Conservation (phyloP, 2,888 invertebrate genomes). For the Petrophora chlorosata region DNA sequence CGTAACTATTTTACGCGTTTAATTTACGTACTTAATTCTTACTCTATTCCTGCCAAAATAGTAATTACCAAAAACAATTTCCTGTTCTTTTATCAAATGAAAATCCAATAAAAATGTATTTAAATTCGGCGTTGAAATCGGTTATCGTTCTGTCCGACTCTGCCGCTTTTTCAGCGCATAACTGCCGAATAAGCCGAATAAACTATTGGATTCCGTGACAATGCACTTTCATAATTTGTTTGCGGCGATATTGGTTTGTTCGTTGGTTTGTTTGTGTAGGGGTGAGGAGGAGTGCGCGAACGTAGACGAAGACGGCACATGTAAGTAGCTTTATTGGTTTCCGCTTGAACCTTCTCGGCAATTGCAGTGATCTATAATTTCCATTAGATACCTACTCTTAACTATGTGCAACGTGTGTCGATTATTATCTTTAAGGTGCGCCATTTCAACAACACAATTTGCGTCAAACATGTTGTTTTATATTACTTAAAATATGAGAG, state of each 20-base stretch:
- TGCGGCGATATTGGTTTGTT: conserved; percentile 31
- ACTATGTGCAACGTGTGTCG: too few relatives aligned
- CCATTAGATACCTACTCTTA: too few relatives aligned
- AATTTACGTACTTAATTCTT: neutral
- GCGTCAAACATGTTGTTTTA: too few relatives aligned
- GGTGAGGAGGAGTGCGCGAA: conserved; percentile 38
- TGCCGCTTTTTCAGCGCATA: too few relatives aligned
- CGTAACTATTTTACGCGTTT: neutral
- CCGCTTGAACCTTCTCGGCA: too few relatives aligned
- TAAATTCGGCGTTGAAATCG: conserved; percentile 33
- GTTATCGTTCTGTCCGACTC: conserved; percentile 36
- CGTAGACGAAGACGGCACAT: conserved; percentile 41
- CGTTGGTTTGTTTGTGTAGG: conserved; percentile 28
- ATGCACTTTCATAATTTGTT: conserved; percentile 40
- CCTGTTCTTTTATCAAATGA: conserved; percentile 22
- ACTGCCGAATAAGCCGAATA: too few relatives aligned
- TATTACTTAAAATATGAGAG: too few relatives aligned
- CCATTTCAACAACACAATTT: too few relatives aligned
- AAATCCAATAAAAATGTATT: conserved; percentile 35
- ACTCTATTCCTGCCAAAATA: conserved; percentile 4
- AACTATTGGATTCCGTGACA: conserved; percentile 38
- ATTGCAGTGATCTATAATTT: too few relatives aligned
- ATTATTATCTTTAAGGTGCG: too few relatives aligned
- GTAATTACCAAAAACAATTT: conserved; percentile 15
- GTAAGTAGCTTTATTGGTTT: conserved; percentile 37